Conservation (phyloP, 2,113 vertebrate species). For the Callipepla squamata region DNA sequence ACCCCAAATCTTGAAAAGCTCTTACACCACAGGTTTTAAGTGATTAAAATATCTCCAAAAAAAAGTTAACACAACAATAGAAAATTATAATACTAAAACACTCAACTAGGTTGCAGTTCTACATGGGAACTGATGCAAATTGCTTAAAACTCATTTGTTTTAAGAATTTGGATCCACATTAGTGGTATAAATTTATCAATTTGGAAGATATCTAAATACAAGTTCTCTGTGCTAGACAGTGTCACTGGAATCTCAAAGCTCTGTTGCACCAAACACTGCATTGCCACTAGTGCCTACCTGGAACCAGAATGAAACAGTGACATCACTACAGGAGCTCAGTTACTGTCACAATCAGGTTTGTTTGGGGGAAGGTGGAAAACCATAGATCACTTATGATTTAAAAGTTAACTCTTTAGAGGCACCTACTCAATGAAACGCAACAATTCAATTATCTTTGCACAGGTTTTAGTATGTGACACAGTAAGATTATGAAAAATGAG, state of each 20-base stretch:
- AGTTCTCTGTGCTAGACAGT: neutral
- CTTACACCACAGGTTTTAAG: neutral
- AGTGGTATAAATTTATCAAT: neutral
- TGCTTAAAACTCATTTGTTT: neutral
- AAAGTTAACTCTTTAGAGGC: neutral
- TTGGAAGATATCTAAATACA: neutral
- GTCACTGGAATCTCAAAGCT: neutral
- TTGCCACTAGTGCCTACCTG: rapidly evolving
- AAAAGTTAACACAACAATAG: neutral
- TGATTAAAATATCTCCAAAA: neutral
- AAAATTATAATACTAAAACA: neutral
- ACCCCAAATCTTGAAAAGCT: neutral
- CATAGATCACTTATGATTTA: neutral
- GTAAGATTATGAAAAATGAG: neutral
- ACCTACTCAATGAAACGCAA: neutral
- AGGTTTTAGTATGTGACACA: neutral
- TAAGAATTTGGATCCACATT: neutral
- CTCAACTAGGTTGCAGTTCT: neutral
- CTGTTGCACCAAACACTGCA: neutral
- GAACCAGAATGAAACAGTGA: neutral
- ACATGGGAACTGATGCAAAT: neutral
- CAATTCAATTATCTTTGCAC: neutral
- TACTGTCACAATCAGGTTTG: neutral
- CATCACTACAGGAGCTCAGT: neutral
- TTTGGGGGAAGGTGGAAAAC: neutral